Evolutionary conservation across 1,140 invertebrate species (phyloP), one percentile per base, ranked within the genome.

Genomic region (Zelostemma sp.): DNA sequence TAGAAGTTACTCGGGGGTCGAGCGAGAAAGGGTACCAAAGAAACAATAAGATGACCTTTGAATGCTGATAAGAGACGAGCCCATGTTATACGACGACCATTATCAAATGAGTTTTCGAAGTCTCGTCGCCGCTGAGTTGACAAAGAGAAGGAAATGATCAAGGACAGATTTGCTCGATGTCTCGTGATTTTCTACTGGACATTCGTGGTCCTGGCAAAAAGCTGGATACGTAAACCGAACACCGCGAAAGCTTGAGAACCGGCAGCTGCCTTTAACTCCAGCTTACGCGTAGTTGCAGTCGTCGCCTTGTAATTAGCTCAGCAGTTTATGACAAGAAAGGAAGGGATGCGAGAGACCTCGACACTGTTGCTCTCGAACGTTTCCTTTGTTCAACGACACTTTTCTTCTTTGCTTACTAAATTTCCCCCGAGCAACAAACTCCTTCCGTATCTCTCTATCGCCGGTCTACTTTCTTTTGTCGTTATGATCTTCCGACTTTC

Each of bases 41-140:
- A 75, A 77, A 79, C 76, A 78, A 80, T 72, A 68, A 70, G 58
- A 75, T 78, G 78, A 81, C 80, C 78, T 84, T 83, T 80, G 72
- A 74, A 53, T 58, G 49, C 41, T 62, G 21, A 25, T 25, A 4
- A 25, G 21, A 3, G 21, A 25, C 21, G 3, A 8, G 21, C 21
- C 8, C 21, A 8, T 25, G 3, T 25, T 25, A 8, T n/a, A n/a
- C n/a, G n/a, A n/a, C n/a, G n/a, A n/a, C n/a, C n/a, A n/a, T n/a
- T n/a, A n/a, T n/a, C n/a, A n/a, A n/a, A n/a, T n/a, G n/a, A n/a
- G n/a, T n/a, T n/a, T n/a, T n/a, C n/a, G n/a, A n/a, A n/a, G n/a
- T n/a, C n/a, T n/a, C n/a, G n/a, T n/a, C n/a, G n/a, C n/a, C n/a
- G n/a, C n/a, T n/a, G n/a, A n/a, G n/a, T n/a, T n/a, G n/a, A n/a